These are phyloP conservation scores for Ametastegia equiseti DNA, from an alignment of 2,888 invertebrate genomes.

Conservation along the genomic window DNA sequence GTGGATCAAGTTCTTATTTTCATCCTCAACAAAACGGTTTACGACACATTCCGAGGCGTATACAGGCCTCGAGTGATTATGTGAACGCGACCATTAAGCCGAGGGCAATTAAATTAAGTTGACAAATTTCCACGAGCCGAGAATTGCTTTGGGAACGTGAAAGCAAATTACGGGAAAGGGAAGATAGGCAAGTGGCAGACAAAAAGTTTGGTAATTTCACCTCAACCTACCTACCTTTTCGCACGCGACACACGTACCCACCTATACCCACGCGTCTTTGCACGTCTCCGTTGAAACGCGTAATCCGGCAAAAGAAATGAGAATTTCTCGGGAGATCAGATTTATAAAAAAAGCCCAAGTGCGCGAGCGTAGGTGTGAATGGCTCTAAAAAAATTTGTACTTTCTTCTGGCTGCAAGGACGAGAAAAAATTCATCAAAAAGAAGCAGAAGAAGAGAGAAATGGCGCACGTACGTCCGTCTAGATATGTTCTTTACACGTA, in stretches of 20 bases:
- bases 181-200: background rate
- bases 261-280: background rate
- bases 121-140: constrained; percentile 8
- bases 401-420: background rate
- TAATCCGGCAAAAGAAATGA: background rate
- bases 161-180: background rate
- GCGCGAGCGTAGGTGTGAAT: background rate
- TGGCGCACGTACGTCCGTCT: background rate
- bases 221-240: background rate
- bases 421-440: no score
- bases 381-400: background rate
- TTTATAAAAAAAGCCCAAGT: constrained; percentile 17
- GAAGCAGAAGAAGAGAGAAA: no score
- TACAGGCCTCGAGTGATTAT: background rate
- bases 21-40: no score
- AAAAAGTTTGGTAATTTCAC: background rate
- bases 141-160: background rate
- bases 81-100: background rate
- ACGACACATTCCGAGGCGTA: background rate
- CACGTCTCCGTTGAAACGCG: background rate
- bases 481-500: background rate
- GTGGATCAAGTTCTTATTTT: background rate
- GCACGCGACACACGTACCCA: no score
- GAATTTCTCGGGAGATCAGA: background rate
- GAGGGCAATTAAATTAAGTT: background rate